Evolutionary conservation across 2,797 vertebrate genomes (phyloP).

Genomic region (Syngnathus acus): DNA sequence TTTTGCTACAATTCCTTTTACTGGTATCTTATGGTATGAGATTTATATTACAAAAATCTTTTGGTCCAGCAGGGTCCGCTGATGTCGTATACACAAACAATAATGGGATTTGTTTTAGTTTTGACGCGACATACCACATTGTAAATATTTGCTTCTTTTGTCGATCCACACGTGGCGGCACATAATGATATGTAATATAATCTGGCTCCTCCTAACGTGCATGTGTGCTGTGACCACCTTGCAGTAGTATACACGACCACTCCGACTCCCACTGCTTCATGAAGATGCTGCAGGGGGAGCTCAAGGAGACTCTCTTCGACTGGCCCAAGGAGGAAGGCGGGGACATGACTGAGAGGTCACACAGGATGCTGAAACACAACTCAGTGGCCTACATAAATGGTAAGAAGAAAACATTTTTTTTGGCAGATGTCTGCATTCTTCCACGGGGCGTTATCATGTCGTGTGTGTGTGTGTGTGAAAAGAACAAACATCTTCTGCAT

Average conservation of each 20-base stretch:
- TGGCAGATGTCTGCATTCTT: neutral
- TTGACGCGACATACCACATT: neutral
- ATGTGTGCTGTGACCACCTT: slow-evolving; percentile 47
- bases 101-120: too few relatives aligned
- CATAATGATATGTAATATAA: neutral
- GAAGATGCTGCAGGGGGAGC: slow-evolving; percentile 93
- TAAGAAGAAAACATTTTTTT: slow-evolving; percentile 55
- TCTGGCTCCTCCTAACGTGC: neutral
- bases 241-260: slow-evolving; percentile 97
- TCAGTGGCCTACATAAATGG: slow-evolving; percentile 93
- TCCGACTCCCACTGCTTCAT: slow-evolving; percentile 94
- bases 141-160: neutral
- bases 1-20: too few relatives aligned
- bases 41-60: too few relatives aligned
- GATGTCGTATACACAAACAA: neutral
- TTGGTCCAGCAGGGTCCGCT: too few relatives aligned
- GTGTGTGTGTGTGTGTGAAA: neutral
- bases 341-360: slow-evolving; percentile 81
- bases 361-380: slow-evolving; percentile 83
- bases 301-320: slow-evolving; percentile 90
- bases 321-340: slow-evolving; percentile 81
- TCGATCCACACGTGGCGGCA: neutral
- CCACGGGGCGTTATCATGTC: neutral
- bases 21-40: too few relatives aligned
- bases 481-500: neutral